These are phyloP conservation scores for Tipula unca DNA, from an alignment of 2,888 invertebrate species.

Conservation along the genomic window DNA sequence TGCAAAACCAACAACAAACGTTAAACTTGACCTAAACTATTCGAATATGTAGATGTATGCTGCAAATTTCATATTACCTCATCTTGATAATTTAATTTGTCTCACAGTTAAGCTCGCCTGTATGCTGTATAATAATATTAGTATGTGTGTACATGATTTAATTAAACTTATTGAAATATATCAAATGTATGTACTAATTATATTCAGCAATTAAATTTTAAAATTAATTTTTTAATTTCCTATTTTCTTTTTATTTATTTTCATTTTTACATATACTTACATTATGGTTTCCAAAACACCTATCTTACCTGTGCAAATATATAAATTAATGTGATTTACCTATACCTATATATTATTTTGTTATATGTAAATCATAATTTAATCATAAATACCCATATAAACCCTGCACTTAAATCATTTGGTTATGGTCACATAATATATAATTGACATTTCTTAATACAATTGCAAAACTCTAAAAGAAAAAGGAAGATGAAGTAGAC, in stretches of 20 bases:
- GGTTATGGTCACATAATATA: background rate
- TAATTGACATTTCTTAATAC: background rate
- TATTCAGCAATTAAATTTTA: background rate
- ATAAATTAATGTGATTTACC: background rate
- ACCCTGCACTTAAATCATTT: background rate
- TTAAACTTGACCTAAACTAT: too few species aligned
- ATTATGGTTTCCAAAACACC: background rate
- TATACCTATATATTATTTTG: background rate
- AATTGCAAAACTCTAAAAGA: background rate
- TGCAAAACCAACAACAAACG: too few species aligned
- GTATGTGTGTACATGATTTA: too few species aligned
- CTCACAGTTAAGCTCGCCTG: background rate
- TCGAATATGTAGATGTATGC: too few species aligned
- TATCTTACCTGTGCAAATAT: background rate
- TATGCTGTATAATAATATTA: too few species aligned
- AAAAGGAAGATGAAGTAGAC: background rate
- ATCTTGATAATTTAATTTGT: too few species aligned
- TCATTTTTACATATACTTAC: background rate
- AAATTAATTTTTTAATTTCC: background rate
- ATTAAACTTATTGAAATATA: too few species aligned
- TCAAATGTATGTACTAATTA: too few species aligned
- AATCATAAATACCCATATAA: background rate
- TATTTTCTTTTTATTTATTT: background rate
- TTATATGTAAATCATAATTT: background rate
- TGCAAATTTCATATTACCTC: too few species aligned